phyloP scores from a whole-genome alignment of 2,888 invertebrate genomes.

The Piscicola geometra region DNA sequence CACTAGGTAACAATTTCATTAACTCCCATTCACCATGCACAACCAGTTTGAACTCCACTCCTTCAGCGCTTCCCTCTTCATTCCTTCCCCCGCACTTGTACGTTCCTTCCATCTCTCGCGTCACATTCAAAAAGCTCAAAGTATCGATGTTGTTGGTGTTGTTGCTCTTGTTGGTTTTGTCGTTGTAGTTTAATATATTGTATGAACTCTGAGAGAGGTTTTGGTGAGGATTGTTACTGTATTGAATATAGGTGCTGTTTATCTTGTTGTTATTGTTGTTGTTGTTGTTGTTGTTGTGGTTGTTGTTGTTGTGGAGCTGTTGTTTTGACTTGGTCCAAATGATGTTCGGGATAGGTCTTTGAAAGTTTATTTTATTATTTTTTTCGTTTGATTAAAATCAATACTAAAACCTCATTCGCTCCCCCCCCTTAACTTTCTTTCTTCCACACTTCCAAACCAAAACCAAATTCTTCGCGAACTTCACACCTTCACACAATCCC shows the following conservation, averaged over 20 bases:
- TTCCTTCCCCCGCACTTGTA: conserved; percentile 2
- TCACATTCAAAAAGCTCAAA: background rate
- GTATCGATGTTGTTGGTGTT: background rate
- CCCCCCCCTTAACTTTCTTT: too few species aligned
- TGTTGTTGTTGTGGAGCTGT: background rate
- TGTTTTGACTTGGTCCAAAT: too few species aligned
- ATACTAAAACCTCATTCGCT: too few species aligned
- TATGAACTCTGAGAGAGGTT: too few species aligned
- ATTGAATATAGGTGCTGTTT: background rate
- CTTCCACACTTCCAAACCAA: too few species aligned
- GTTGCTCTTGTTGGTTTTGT: background rate
- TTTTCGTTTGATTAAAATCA: too few species aligned
- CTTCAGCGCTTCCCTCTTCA: background rate
- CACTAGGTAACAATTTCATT: too few species aligned
- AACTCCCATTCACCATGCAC: background rate
- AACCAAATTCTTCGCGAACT: background rate
- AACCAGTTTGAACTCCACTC: background rate
- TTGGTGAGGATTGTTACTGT: too few species aligned
- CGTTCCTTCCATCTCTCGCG: background rate
- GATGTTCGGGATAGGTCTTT: too few species aligned
- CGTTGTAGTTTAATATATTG: too few species aligned
- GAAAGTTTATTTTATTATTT: too few species aligned
- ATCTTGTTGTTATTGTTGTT: background rate
- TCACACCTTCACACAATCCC: conserved; percentile 25
- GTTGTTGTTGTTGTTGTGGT: background rate